A percentile compares a stretch with the other conserved stretches of the same genome.
Conservation (phyloP, 2,888 invertebrate genomes). For the Alcis repandata region DNA sequence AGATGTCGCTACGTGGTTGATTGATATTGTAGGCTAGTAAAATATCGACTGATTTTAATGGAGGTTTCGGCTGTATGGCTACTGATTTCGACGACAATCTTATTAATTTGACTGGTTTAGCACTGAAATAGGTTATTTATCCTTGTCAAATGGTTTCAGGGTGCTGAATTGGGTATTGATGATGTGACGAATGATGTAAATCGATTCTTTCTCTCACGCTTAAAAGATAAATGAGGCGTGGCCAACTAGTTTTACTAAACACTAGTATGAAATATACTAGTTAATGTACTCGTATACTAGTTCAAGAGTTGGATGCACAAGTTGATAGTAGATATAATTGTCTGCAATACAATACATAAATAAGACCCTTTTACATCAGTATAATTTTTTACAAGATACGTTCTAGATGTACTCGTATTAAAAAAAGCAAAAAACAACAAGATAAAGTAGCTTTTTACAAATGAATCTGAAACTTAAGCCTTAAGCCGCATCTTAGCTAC, state of each 20-base stretch:
- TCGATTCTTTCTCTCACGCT: neutral
- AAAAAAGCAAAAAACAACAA: too few relatives aligned
- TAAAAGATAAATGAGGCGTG: neutral
- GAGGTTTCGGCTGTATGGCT: conserved; percentile 11
- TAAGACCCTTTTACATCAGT: too few relatives aligned
- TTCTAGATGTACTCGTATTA: too few relatives aligned
- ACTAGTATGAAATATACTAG: too few relatives aligned
- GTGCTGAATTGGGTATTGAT: neutral
- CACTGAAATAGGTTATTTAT: neutral
- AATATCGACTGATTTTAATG: conserved; percentile 25
- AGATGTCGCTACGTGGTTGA: conserved; percentile 45
- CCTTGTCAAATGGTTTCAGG: neutral
- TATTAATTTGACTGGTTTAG: neutral
- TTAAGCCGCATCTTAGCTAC: too few relatives aligned
- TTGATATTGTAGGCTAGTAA: conserved; percentile 17
- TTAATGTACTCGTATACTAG: too few relatives aligned
- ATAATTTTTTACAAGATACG: too few relatives aligned
- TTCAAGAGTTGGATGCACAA: neutral
- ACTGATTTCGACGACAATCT: conserved; percentile 1
- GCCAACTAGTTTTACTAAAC: neutral
- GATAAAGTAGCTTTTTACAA: too few relatives aligned
- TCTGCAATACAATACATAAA: too few relatives aligned
- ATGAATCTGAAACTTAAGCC: too few relatives aligned
- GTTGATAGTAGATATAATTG: too few relatives aligned
- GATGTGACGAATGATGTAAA: neutral